Base-by-base conservation (phyloP, 2,113 vertebrate species). In the Siniperca chuatsi region DNA sequence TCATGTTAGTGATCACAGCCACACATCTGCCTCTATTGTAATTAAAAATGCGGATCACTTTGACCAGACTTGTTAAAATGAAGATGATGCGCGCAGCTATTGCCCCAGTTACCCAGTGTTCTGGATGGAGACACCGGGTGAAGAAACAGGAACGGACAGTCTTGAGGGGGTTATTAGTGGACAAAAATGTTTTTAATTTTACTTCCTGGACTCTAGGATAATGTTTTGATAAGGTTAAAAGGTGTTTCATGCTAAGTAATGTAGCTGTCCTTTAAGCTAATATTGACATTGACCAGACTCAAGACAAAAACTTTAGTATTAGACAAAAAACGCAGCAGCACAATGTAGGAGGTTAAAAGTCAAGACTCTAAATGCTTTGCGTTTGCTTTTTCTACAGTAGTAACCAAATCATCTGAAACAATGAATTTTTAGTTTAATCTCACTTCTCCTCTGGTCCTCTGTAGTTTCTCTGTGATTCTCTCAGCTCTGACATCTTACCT, bases 401-500 rank as follows among this genome's bases (percentile, higher is more conserved):
- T 29, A 23, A 55, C 52, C 23, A 15, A 4, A 75, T 46, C 23
- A 46, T 48, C 33, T 48, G 42, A 58, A 58, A 60, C 54, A 21
- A 11, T 58, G 6, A 18, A 40, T 15, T 76, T 62, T 67, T 84
- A 66, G 71, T 81, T 50, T 35, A 75, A 62, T 75, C 55, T 81
- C 25, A 67, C 37, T 52, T 65, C 44, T 71, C 67, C 33, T 74
- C 37, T 42, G 42, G 23, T 40, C 25, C 15, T 61, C 69, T n/a
- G 42, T 72, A 25, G 25, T 64, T 78, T 57, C 58, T 52, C 50
- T 33, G 25, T 60, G 42, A 35, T 82, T 67, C 3, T 50, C 65
- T 84, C 52, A 40, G 60, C 78, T 35, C 33, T 57, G 42, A 54
- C 65, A 57, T 82, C 66, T 80, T 68, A 74, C 71, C 78, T 80